phyloP scores from a whole-genome alignment of 2,888 invertebrate species.

The Rhabditoides inermis region DNA sequence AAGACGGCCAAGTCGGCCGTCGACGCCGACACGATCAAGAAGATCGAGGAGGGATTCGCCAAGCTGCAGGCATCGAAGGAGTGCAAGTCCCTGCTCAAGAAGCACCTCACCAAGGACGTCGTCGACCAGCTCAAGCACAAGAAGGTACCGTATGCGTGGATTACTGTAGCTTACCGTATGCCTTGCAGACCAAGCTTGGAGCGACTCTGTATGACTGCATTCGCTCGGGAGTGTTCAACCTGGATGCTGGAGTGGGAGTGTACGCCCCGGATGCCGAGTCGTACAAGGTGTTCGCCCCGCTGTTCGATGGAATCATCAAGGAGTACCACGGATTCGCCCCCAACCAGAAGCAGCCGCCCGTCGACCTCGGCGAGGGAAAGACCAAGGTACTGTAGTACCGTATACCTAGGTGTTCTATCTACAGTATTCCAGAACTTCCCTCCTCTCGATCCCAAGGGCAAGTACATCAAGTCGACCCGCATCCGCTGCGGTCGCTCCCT shows the following conservation, averaged over 20 bases:
- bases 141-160: too few relatives aligned
- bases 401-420: background rate
- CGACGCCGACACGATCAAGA: too few relatives aligned
- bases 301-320: constrained; percentile 90
- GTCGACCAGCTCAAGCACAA: too few relatives aligned
- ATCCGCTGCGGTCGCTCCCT: constrained; percentile 61
- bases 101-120: too few relatives aligned
- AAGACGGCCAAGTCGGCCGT: too few relatives aligned
- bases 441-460: constrained; percentile 76
- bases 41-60: too few relatives aligned
- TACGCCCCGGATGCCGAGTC: constrained; percentile 94
- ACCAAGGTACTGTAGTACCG: constrained; percentile 55
- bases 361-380: constrained; percentile 77
- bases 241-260: constrained; percentile 88
- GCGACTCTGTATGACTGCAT: too few relatives aligned
- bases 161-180: too few relatives aligned
- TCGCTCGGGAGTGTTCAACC: constrained; percentile 78
- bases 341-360: constrained; percentile 82
- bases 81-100: too few relatives aligned
- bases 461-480: constrained; percentile 85
- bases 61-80: too few relatives aligned
- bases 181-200: too few relatives aligned
- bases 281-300: constrained; percentile 64
- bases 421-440: constrained; percentile 62
- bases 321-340: constrained; percentile 79